Evolutionary conservation across 2,888 invertebrate genomes (phyloP), one percentile per base, ranked within the genome.

Genomic region (Rapana venosa): DNA sequence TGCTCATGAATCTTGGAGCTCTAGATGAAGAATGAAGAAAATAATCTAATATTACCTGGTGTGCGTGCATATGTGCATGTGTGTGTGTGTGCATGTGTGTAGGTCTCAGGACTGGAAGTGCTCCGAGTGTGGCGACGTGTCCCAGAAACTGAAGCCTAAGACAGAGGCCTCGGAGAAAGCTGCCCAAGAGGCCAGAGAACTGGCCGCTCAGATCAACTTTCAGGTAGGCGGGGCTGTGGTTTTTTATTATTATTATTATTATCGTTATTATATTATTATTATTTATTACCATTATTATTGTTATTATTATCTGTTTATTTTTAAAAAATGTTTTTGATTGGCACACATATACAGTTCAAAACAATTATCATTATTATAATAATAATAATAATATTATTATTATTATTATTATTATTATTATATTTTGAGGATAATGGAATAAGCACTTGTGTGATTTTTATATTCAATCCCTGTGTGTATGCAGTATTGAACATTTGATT

Each of bases 81-180:
- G 32, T 79, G 30, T 79, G 32, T 30, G 79, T 79, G 79, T 74
- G 32, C 35, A 20, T 47, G 20, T 86, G 58, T 87, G 13, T 91
- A 97, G 97, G 94, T 97, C 97, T 0, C 95, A 96, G 89, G 96
- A 96, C 89, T 98, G 97, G 97, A 97, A 97, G 93, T 98, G 98
- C 94, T 96, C 97, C 0, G 96, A 96, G 22, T 98, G 98, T 96
- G 97, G 97, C 0, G 96, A 96, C 92, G 97, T 97, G 88, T 95
- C 96, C 4, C 96, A 97, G 88, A 96, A 97, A 90, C 95, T 97
- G 81, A 93, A 94, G 90, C 94, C 96, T 32, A 93, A 95, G 35
- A 96, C 95, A 6, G 94, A 94, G 77, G 95, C 94, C 8, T 95
- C 95, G 8, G 92, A 92, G 90, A 93, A 94, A 90, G 95, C 95